These are phyloP conservation scores for Semnornis frantzii DNA, from an alignment of 2,113 vertebrate species.

Conservation along the genomic window DNA sequence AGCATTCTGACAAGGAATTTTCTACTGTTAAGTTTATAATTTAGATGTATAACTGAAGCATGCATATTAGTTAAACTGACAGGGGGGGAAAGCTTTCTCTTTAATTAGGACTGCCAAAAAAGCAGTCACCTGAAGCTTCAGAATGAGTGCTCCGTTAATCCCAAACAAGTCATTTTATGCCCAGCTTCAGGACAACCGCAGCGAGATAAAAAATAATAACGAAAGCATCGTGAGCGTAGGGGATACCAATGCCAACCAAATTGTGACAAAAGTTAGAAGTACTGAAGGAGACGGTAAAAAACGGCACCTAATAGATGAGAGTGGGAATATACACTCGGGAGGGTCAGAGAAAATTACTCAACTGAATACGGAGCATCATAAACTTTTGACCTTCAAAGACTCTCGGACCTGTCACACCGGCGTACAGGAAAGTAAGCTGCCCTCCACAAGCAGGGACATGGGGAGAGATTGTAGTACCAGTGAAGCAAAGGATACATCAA, in stretches of 20 bases:
- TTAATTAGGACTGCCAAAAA: not conserved
- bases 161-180: constrained; percentile 73
- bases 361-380: constrained; percentile 51
- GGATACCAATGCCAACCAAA: constrained; percentile 80
- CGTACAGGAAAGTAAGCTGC: constrained; percentile 55
- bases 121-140: constrained; percentile 19
- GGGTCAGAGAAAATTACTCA: constrained; percentile 29
- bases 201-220: constrained; percentile 75
- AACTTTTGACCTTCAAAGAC: constrained; percentile 40
- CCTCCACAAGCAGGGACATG: constrained; percentile 13
- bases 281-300: not conserved
- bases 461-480: constrained; percentile 25
- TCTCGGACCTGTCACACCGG: not conserved
- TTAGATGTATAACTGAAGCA: constrained; percentile 16
- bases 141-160: constrained; percentile 75
- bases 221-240: constrained; percentile 67
- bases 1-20: not conserved
- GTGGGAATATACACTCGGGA: constrained; percentile 46
- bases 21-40: not conserved
- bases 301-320: constrained; percentile 23
- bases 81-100: not conserved
- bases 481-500: constrained; percentile 31
- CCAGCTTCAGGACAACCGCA: constrained; percentile 70
- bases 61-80: not conserved
- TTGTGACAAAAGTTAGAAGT: constrained; percentile 49